Conservation (phyloP, 2,888 invertebrate genomes). For the Drosophila merina region DNA sequence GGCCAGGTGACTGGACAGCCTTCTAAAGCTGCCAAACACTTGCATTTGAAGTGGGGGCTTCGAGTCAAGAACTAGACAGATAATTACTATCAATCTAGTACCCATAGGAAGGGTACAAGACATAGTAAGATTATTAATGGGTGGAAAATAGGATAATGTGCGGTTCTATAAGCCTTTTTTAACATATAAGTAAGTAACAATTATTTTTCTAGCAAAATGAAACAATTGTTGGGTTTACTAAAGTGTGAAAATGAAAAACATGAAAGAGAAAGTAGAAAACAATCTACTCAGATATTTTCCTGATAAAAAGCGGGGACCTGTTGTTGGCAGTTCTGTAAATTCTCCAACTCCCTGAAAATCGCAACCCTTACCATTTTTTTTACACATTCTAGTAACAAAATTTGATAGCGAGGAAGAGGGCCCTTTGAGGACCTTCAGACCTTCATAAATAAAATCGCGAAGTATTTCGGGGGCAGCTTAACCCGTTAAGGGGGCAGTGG, state of each 20-base stretch:
- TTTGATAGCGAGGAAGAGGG: constrained; percentile 1
- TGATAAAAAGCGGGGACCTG: no score
- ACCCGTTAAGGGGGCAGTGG: constrained; percentile 10
- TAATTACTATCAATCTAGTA: neutral
- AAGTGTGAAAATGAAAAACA: no score
- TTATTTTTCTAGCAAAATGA: no score
- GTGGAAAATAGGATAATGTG: no score
- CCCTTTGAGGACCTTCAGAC: constrained; percentile 40
- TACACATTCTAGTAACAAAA: constrained; percentile 7
- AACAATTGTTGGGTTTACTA: no score
- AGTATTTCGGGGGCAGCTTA: constrained; percentile 33
- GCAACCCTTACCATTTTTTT: neutral
- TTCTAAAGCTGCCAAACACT: neutral
- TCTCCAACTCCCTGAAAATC: neutral
- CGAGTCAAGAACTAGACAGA: neutral
- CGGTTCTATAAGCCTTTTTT: no score
- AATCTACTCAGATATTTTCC: no score
- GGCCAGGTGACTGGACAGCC: constrained; percentile 4
- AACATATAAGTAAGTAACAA: no score
- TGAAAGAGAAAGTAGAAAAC: no score
- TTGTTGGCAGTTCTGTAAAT: no score
- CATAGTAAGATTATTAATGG: no score
- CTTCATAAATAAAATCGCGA: constrained; percentile 65
- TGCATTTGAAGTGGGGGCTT: neutral
- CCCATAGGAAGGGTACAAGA: no score